Evolutionary conservation across 2,113 vertebrate species (phyloP), one percentile per base, ranked within the genome.

Genomic region (Regulus satrapa): DNA sequence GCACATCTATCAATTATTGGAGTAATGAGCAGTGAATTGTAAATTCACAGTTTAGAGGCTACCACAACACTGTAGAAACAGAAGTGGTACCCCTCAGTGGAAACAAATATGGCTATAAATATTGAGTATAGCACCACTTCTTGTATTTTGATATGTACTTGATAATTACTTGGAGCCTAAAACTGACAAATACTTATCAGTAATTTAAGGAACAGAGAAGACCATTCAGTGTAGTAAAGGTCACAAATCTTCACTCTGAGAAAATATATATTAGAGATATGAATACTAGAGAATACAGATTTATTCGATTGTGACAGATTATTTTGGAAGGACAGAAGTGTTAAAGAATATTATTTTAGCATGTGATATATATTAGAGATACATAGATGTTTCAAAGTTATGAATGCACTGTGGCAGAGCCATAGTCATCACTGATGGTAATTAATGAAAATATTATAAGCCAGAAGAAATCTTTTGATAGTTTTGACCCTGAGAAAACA

Each of bases 381-480:
- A 67, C 21, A 66, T 2, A 56, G 46, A 49, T 54, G 38, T 85
- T 85, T 62, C 12, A 24, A 81, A 92, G 28, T 79, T 76, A 61
- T 31, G 28, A 78, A 52, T 41, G n/a, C 21, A 32, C 29, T 61
- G 45, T 64, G 79, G 25, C 2, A 2, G 32, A 85, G 31, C 12
- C 34, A 13, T 74, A 51, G 38, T 73, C 67, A 80, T 43, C 8
- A 1, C 9, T 73, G 38, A 18, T 72, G 45, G 26, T 29, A 96
- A 85, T 90, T 66, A 82, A 90, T 80, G 58, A 16, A 92, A 93
- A 95, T 79, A 68, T 61, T 58, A 84, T 74, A 89, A 95, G 4
- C 18, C 34, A 87, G 34, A 82, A 87, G 36, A 78, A 69, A 4
- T 34, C 15, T 36, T 64, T 6, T 29, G 49, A 80, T 18, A 86